phyloP scores from a whole-genome alignment of 2,888 invertebrate genomes.

The Synanthedon formicaeformis region DNA sequence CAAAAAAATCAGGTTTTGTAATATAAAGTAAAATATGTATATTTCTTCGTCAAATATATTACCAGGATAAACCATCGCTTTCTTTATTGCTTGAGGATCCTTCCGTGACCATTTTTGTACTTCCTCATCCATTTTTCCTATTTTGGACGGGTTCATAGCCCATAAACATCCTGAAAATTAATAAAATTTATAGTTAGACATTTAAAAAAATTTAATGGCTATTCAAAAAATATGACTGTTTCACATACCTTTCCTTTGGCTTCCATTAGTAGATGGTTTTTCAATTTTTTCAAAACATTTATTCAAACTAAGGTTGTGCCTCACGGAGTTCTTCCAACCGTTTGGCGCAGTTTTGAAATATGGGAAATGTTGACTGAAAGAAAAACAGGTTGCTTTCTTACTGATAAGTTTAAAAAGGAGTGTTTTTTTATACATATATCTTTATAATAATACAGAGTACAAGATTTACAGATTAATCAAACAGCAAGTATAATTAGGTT shows the following conservation, averaged over 20 bases:
- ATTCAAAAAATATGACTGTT: background rate
- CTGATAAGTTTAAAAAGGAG: no score
- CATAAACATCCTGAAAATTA: constrained; percentile 81
- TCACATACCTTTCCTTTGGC: constrained; percentile 78
- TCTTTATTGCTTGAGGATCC: constrained; percentile 91
- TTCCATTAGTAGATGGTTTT: constrained; percentile 89
- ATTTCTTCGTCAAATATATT: background rate
- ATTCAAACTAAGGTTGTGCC: constrained; percentile 96
- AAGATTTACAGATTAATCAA: background rate
- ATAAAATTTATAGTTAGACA: background rate
- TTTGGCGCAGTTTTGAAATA: constrained; percentile 98
- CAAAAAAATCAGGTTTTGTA: no score
- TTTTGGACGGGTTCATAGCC: constrained; percentile 96
- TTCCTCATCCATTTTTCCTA: constrained; percentile 97
- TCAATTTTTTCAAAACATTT: constrained; percentile 99
- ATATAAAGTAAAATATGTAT: background rate
- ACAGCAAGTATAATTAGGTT: no score
- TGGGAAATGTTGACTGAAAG: constrained; percentile 93
- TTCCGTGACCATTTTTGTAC: constrained; percentile 97
- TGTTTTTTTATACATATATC: no score
- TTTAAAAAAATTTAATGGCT: background rate
- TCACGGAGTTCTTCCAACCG: constrained; percentile 99
- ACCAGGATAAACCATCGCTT: constrained; percentile 95
- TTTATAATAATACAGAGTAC: no score
- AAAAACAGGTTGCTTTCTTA: background rate